Base-by-base conservation (phyloP, 2,888 invertebrate genomes). In the Spodoptera picta region DNA sequence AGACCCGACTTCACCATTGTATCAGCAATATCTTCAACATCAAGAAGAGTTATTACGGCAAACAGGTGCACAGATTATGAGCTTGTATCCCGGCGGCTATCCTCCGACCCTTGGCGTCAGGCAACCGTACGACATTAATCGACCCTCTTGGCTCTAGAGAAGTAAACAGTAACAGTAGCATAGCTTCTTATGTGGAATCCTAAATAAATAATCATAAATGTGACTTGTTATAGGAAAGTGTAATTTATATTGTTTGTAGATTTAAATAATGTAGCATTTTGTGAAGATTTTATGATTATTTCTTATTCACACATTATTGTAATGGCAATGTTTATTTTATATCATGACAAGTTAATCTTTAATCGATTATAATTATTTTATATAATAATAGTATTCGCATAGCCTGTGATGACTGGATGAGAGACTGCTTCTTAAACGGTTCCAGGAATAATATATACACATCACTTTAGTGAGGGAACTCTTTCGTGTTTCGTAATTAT, bases 121-220 rank as follows among this genome's bases (percentile, higher is more conserved):
- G 44, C 97, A 97, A 86, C 96, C 96, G n/a, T 97, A 96, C 81
- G 97, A 97, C 83, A 96, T 97, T 80, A 96, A 96, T 77, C 87
- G 96, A 80, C 96, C 96, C 62, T 95, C 96, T 59, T 97, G 97
- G 97, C 96, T 96, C 87, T 96, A 96, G 61, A 57, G 51, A 85
- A 73, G 65, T 66, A 65, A 46, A 60, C 58, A 65, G 59, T 65
- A 46, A 60, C 58, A 65, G 59, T 65, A 75, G 65, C 66, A 61
- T 75, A 70, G 53, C 63, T 63, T 69, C 63, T 57, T 59, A 68
- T 36, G 63, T 57, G 68, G 62, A 64, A 75, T 69, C 65, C 56
- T 76, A 77, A 69, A 77, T 80, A 79, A 63, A 77, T 83, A 80
- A 84, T 84, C 81, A 85, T 87, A 80, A 84, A 87, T 88, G 87